Evolutionary conservation across 30 jellyfish, hydroid and myxozoan species (phyloP), one percentile per base, ranked within the genome.

Genomic region (Morbakka virulenta): DNA sequence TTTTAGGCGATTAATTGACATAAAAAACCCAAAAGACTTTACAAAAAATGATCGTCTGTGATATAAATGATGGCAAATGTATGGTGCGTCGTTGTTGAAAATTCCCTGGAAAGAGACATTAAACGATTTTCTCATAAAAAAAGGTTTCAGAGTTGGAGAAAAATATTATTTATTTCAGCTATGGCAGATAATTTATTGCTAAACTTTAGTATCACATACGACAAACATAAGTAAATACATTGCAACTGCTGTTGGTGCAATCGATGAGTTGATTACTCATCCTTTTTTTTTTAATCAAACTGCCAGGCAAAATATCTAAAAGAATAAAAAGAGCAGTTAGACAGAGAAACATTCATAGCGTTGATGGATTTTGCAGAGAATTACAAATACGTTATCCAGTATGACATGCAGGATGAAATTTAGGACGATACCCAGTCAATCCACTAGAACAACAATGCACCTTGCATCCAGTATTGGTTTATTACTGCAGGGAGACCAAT

Each of bases 391-490:
- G 81, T 74, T 13, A 35, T 74, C 20, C 80, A 74, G 28, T 63
- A 74, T 72, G 83, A 72, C 48, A 72, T 72, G n/a, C n/a, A n/a
- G n/a, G n/a, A n/a, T n/a, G 62, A 11, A n/a, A 47, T 47, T 47
- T 47, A 11, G 62, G n/a, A 11, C n/a, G n/a, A n/a, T n/a, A n/a
- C n/a, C 67, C 79, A 75, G 61, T 14, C 64, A 35, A 29, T 22
- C 79, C 86, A 75, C 41, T 75, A 79, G 86, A 75, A 61, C 47
- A 28, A 51, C 82, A 51, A n/a, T 75, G 86, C 47, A 52, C 86
- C 22, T 79, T 75, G 33, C 86, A 75, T 26, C 86, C 86, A 14
- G 34, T 75, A 20, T 78, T 51, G 3, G 21, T 75, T 20, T 75
- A 75, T 75, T 75, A 72, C 77, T 31, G 80, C n/a, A 66, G 31